Evolutionary conservation across 2,888 invertebrate species (phyloP).

Genomic region (Serrognathus titanus): DNA sequence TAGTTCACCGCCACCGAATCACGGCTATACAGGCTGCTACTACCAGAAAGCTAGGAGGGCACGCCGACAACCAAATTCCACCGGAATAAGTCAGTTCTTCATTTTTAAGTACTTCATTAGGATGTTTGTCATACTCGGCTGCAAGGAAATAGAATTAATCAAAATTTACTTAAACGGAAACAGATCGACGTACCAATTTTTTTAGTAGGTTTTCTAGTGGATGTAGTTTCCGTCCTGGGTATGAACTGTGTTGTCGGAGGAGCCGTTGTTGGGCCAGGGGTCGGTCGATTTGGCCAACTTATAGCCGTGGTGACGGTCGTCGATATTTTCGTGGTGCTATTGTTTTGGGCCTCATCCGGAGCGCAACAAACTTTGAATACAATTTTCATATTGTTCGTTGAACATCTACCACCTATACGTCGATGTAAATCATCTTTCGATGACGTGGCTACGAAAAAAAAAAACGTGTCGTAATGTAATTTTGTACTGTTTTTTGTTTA

Average conservation of each 20-base stretch:
- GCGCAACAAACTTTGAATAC: constrained; percentile 92
- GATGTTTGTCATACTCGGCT: constrained; percentile 84
- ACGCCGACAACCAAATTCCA: constrained; percentile 37
- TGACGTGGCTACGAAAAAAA: constrained; percentile 66
- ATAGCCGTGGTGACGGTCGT: constrained; percentile 46
- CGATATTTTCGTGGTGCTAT: constrained; percentile 40
- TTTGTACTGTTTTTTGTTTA: no score
- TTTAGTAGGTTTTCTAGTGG: constrained; percentile 62
- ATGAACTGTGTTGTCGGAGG: constrained; percentile 47
- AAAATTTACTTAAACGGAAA: neutral
- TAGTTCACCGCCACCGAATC: constrained; percentile 41
- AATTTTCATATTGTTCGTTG: constrained; percentile 88
- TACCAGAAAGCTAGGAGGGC: constrained; percentile 35
- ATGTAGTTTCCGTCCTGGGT: constrained; percentile 35
- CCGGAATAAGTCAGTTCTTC: constrained; percentile 78
- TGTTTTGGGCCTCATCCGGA: constrained; percentile 55
- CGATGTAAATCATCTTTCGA: constrained; percentile 85
- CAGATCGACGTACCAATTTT: constrained; percentile 49
- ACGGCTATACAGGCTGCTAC: constrained; percentile 35
- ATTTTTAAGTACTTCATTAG: constrained; percentile 87
- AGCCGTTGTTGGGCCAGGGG: constrained; percentile 55
- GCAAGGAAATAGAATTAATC: constrained; percentile 27
- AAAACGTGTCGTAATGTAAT: constrained; percentile 1
- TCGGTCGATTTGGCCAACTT: constrained; percentile 50
- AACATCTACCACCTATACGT: constrained; percentile 85